Conservation (phyloP, 2,113 vertebrate species). For the Naja naja region DNA sequence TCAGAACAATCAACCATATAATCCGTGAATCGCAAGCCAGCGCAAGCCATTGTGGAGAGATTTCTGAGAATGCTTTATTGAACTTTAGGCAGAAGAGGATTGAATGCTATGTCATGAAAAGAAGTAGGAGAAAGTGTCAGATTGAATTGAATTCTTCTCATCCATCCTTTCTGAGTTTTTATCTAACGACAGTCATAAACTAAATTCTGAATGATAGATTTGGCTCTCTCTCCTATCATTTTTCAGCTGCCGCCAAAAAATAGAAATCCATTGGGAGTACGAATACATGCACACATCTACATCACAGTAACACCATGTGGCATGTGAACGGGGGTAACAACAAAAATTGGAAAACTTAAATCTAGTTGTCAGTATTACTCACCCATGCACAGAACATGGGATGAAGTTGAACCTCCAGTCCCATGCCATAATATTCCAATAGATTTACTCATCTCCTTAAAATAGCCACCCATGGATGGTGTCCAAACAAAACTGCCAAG, state of each 20-base stretch:
- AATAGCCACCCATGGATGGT: not conserved
- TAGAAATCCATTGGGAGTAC: not conserved
- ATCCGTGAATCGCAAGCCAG: not conserved
- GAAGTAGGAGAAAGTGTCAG: not conserved
- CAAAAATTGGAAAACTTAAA: not conserved
- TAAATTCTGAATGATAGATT: not conserved
- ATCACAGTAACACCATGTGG: not conserved
- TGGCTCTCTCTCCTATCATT: not conserved
- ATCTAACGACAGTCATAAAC: not conserved
- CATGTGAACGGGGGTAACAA: not conserved
- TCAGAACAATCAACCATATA: not conserved
- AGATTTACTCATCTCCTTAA: not conserved
- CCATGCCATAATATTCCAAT: not conserved
- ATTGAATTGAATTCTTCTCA: not conserved
- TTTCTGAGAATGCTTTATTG: not conserved
- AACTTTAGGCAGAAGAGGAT: not conserved
- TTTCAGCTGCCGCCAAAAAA: not conserved
- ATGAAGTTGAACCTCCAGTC: not conserved
- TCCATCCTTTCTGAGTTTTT: not conserved
- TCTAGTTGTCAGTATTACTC: not conserved
- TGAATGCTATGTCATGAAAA: not conserved
- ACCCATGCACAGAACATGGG: not conserved
- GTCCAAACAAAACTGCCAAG: not conserved
- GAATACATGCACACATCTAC: not conserved
- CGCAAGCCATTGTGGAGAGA: not conserved